phyloP scores from a whole-genome alignment of 1,140 invertebrate species.

The Megathymus violae region DNA sequence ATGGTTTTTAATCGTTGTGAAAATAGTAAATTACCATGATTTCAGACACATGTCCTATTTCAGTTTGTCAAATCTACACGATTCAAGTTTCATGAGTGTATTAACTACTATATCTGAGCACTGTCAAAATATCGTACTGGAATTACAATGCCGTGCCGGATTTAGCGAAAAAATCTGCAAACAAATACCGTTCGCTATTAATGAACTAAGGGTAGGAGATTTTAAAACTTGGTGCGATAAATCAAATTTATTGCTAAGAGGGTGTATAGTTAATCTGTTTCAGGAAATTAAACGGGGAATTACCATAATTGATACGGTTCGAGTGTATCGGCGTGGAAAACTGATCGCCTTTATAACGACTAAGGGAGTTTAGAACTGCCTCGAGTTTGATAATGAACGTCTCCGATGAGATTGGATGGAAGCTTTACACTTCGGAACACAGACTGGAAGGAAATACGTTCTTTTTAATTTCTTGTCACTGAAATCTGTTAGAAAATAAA shows the following conservation, averaged over 20 bases:
- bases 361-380: slow-evolving; percentile 51
- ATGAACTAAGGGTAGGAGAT: slow-evolving; percentile 47
- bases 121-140: background rate
- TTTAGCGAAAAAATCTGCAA: slow-evolving; percentile 13
- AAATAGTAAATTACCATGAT: too few relatives aligned
- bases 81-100: too few relatives aligned
- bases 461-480: slow-evolving; percentile 7
- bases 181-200: slow-evolving; percentile 32
- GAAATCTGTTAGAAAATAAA: background rate
- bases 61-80: too few relatives aligned
- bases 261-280: slow-evolving; percentile 69
- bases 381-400: slow-evolving; percentile 60
- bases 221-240: slow-evolving; percentile 63
- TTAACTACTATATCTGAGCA: too few relatives aligned
- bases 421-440: slow-evolving; percentile 25
- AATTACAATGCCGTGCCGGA: background rate
- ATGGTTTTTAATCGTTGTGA: too few relatives aligned
- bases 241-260: slow-evolving; percentile 73
- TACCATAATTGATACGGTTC: slow-evolving; percentile 81
- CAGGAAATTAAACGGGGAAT: slow-evolving; percentile 81
- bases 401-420: slow-evolving; percentile 42
- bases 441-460: slow-evolving; percentile 27
- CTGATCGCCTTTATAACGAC: slow-evolving; percentile 67
- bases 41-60: too few relatives aligned
- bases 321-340: slow-evolving; percentile 74